phyloP scores from a whole-genome alignment of 2,113 vertebrate genomes.

The Globicephala melas region DNA sequence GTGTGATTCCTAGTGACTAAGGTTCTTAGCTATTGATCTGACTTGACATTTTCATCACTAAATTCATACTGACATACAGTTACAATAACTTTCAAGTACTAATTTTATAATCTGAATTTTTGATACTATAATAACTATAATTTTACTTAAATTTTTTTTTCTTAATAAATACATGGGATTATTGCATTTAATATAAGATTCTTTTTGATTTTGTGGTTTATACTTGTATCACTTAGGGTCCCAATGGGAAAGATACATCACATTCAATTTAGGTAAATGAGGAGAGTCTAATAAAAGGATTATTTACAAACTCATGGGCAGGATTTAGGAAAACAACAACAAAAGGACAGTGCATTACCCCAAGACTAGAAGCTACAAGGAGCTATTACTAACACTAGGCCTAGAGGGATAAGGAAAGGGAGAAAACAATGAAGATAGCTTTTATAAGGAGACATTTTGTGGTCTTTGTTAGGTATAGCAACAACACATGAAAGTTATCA shows the following conservation, averaged over 20 bases:
- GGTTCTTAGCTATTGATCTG: background rate
- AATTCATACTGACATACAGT: background rate
- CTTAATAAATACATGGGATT: background rate
- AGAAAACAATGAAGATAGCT: background rate
- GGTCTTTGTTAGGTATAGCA: background rate
- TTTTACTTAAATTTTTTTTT: background rate
- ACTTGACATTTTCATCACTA: background rate
- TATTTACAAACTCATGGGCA: background rate
- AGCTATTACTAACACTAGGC: background rate
- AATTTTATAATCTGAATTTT: background rate
- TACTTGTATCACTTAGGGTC: background rate
- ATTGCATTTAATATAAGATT: background rate
- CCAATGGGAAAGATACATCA: background rate
- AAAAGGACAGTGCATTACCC: background rate
- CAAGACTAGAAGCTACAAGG: background rate
- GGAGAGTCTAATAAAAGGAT: background rate
- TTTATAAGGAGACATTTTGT: background rate
- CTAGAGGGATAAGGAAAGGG: background rate
- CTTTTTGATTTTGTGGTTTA: background rate
- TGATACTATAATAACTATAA: background rate
- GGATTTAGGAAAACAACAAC: background rate
- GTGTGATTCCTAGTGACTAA: background rate
- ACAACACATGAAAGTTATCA: background rate
- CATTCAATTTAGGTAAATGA: background rate
- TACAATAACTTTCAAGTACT: background rate